A percentile compares a stretch with the other conserved stretches of the same genome.
Evolutionary conservation across 2,888 invertebrate genomes (phyloP).

Genomic region (Altica lythri): DNA sequence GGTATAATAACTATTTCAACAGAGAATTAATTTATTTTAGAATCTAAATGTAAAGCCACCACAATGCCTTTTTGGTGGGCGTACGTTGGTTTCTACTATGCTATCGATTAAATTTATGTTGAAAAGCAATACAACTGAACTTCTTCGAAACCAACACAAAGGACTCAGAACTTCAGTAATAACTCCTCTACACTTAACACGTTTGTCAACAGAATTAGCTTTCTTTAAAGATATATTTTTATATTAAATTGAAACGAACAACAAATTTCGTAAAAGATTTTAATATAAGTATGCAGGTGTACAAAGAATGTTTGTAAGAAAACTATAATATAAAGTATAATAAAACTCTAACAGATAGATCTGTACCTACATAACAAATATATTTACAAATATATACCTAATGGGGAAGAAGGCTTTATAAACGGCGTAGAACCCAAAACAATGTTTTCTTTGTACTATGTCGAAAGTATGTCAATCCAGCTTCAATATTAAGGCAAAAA

Average conservation of each 20-base stretch:
- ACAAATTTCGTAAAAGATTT: no score
- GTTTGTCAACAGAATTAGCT: background rate
- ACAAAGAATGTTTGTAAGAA: no score
- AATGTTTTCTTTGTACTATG: no score
- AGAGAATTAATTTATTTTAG: constrained; percentile 14
- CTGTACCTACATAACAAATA: no score
- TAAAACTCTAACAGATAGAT: background rate
- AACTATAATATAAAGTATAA: no score
- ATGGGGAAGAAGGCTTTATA: no score
- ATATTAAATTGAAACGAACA: background rate
- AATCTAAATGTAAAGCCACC: constrained; percentile 26
- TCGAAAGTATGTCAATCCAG: no score
- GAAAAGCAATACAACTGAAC: constrained; percentile 27
- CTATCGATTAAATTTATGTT: constrained; percentile 39
- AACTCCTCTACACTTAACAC: background rate
- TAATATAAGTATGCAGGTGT: no score
- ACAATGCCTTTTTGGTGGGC: constrained; percentile 25
- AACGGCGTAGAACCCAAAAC: no score
- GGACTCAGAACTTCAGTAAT: constrained; percentile 1
- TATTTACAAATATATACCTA: no score
- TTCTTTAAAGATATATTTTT: background rate
- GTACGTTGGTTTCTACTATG: constrained; percentile 30
- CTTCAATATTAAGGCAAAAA: no score
- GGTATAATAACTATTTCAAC: no score
- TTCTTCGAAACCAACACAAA: constrained; percentile 12